These are phyloP conservation scores for Taeniopygia guttata DNA, from an alignment of 2,797 vertebrate species.

Conservation along the genomic window DNA sequence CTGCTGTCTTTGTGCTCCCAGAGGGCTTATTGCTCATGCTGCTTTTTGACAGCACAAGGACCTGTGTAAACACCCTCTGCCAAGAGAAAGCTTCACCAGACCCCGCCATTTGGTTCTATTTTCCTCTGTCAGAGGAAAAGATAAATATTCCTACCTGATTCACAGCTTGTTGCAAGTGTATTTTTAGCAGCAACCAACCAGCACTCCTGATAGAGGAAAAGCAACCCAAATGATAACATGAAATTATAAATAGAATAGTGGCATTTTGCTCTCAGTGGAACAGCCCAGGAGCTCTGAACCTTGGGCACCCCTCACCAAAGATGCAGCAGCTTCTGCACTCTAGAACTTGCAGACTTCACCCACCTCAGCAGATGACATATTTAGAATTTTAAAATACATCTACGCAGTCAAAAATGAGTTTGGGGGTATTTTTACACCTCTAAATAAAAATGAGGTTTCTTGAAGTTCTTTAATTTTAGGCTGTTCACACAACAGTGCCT, in stretches of 20 bases:
- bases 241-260: background rate
- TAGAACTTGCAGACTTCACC: background rate
- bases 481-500: background rate
- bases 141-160: conserved; percentile 57
- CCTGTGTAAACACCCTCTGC: conserved; percentile 49
- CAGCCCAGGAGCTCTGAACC: background rate
- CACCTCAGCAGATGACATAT: background rate
- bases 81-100: conserved; percentile 51
- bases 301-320: background rate
- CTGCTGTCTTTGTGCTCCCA: conserved; percentile 34
- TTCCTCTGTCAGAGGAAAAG: conserved; percentile 28
- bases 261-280: background rate
- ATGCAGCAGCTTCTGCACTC: background rate
- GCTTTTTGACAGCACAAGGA: conserved; percentile 56
- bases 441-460: background rate
- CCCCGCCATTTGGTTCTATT: conserved; percentile 41
- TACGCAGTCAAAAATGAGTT: background rate
- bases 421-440: background rate
- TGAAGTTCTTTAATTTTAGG: background rate
- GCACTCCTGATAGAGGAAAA: background rate
- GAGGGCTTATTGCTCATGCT: background rate
- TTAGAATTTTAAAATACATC: background rate
- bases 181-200: conserved; percentile 38
- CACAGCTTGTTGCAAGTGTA: conserved; percentile 17
- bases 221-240: background rate